phyloP scores from a whole-genome alignment of 92 coral and sea anemone species.

The Zoanthus sansibaricus region DNA sequence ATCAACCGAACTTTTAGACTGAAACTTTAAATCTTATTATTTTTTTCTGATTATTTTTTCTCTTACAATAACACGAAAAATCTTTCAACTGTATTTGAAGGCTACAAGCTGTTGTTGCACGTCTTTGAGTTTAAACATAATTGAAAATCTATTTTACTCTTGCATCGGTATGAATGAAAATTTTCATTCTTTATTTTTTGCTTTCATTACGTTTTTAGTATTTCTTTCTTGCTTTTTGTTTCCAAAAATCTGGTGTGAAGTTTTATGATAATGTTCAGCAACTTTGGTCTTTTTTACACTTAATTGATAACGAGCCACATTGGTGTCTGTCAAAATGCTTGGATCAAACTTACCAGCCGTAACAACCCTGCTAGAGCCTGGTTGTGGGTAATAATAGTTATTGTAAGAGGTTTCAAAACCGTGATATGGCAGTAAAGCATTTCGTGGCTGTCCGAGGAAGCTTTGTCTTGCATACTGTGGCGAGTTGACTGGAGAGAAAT shows the following conservation, averaged over 20 bases:
- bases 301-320: not conserved
- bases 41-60: too few species aligned
- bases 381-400: slow-evolving; percentile 6
- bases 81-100: too few species aligned
- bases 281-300: not conserved
- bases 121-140: too few species aligned
- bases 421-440: not conserved
- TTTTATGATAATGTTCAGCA: not conserved
- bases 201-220: not conserved
- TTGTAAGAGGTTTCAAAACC: slow-evolving; percentile 1
- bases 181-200: not conserved
- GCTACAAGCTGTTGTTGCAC: too few species aligned
- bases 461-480: slow-evolving; percentile 6
- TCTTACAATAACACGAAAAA: too few species aligned
- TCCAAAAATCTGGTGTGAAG: not conserved
- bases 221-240: not conserved
- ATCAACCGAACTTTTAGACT: too few species aligned
- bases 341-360: slow-evolving; percentile 51
- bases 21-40: too few species aligned
- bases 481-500: not conserved
- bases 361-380: slow-evolving; percentile 36
- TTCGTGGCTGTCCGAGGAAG: slow-evolving; percentile 1
- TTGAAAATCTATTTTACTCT: too few species aligned
- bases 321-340: slow-evolving; percentile 14
- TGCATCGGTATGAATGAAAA: not conserved